Conservation (phyloP, 2,113 vertebrate genomes). For the Camelus dromedarius region DNA sequence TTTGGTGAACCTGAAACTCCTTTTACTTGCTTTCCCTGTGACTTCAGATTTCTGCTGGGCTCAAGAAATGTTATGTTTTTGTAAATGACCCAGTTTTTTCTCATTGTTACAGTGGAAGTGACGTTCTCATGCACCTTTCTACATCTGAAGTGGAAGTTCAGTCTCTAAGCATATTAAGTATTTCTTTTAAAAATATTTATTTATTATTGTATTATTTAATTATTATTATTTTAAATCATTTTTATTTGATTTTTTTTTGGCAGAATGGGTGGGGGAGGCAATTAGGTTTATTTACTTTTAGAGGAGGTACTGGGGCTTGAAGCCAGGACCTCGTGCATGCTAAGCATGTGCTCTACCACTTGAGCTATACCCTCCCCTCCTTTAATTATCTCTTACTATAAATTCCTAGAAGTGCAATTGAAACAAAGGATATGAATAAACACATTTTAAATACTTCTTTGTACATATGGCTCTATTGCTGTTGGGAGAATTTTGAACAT, state of each 20-base stretch:
- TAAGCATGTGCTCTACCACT: too few relatives aligned
- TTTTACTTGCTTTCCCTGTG: not conserved
- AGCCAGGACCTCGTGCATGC: too few relatives aligned
- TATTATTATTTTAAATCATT: too few relatives aligned
- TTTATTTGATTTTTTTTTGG: too few relatives aligned
- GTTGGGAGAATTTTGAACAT: slow-evolving; percentile 25
- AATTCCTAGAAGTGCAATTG: slow-evolving; percentile 46
- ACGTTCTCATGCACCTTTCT: not conserved
- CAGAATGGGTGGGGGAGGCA: too few relatives aligned
- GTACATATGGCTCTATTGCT: not conserved
- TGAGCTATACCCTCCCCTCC: too few relatives aligned
- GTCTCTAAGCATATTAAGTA: not conserved
- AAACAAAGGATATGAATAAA: slow-evolving; percentile 12
- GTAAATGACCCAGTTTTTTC: not conserved
- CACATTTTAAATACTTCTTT: slow-evolving; percentile 27
- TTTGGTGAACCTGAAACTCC: not conserved
- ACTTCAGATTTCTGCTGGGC: not conserved
- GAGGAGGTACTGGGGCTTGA: too few relatives aligned
- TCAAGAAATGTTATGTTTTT: slow-evolving; percentile 8
- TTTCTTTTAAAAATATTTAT: too few relatives aligned
- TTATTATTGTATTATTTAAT: too few relatives aligned
- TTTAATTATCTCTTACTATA: slow-evolving; percentile 35
- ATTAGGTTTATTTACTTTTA: too few relatives aligned
- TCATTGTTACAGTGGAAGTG: not conserved
- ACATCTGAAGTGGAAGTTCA: not conserved